A percentile compares a stretch with the other conserved stretches of the same genome.
Conservation (phyloP, 2,888 invertebrate genomes). For the Lasioglossum calceatum region DNA sequence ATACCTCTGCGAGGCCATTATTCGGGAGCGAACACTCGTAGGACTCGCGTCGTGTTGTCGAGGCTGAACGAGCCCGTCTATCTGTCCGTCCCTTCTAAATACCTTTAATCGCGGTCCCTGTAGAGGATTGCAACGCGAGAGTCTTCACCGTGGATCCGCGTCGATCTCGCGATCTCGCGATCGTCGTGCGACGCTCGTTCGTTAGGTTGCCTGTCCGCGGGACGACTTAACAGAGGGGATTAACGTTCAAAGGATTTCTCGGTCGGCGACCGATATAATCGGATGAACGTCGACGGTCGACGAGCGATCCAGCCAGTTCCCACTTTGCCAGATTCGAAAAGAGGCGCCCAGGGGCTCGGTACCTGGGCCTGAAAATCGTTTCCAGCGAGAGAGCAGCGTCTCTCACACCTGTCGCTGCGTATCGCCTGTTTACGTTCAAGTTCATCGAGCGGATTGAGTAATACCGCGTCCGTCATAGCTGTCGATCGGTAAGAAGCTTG, state of each 20-base stretch:
- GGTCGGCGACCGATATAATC: slow-evolving; percentile 74
- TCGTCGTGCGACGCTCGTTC: slow-evolving; percentile 27
- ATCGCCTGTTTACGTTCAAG: slow-evolving; percentile 10
- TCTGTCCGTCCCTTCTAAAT: slow-evolving; percentile 28
- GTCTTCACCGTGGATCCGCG: slow-evolving; percentile 10
- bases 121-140: slow-evolving; percentile 17
- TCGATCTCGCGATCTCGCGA: slow-evolving; percentile 14
- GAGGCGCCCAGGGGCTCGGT: background rate
- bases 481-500: slow-evolving; percentile 23
- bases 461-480: slow-evolving; percentile 11
- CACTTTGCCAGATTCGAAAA: slow-evolving; percentile 24
- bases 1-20: slow-evolving; percentile 25
- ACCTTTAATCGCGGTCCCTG: slow-evolving; percentile 45
- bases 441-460: slow-evolving; percentile 17
- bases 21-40: slow-evolving; percentile 14
- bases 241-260: slow-evolving; percentile 54
- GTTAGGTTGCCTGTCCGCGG: slow-evolving; percentile 34
- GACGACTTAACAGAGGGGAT: slow-evolving; percentile 45
- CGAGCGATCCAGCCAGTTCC: slow-evolving; percentile 51
- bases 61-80: background rate
- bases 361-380: background rate
- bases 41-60: background rate
- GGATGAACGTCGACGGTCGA: slow-evolving; percentile 74
- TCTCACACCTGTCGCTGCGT: slow-evolving; percentile 9
- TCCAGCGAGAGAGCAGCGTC: background rate